phyloP scores from a whole-genome alignment of 53 echinoderm and acorn worm genomes.

The Patiria pectinifera region DNA sequence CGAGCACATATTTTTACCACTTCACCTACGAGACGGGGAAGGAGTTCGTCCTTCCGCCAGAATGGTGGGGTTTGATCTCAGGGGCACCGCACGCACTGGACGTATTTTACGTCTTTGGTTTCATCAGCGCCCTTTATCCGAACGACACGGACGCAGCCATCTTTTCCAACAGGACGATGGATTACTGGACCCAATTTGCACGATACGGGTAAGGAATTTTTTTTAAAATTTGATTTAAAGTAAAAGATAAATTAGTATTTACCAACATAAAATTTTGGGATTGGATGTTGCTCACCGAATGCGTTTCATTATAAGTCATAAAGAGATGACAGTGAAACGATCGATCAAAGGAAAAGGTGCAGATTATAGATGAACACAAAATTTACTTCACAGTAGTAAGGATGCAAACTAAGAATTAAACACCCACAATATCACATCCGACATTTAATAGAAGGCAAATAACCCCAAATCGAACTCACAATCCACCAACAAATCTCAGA shows the following conservation, averaged over 20 bases:
- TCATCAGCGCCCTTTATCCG: not conserved
- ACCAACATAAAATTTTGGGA: not conserved
- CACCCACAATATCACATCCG: too few relatives aligned
- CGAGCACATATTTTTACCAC: constrained; percentile 12
- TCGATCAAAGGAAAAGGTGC: too few relatives aligned
- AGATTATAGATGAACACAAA: too few relatives aligned
- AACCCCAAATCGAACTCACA: too few relatives aligned
- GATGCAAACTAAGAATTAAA: too few relatives aligned
- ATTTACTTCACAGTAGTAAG: too few relatives aligned
- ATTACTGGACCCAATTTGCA: constrained; percentile 15
- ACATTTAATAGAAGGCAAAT: not conserved
- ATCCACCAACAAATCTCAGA: too few relatives aligned
- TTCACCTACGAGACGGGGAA: constrained; percentile 31
- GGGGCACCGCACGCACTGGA: constrained; percentile 21
- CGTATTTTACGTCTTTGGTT: constrained; percentile 20
- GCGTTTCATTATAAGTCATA: too few relatives aligned
- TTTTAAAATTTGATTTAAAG: not conserved
- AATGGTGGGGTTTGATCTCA: not conserved
- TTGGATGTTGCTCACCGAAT: not conserved
- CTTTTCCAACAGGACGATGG: not conserved
- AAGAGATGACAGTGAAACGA: too few relatives aligned
- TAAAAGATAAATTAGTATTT: not conserved
- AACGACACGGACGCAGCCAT: not conserved
- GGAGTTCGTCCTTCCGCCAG: not conserved
- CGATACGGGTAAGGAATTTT: not conserved